Evolutionary conservation across 2,888 invertebrate species (phyloP).

Genomic region (Folsomia manolachei): DNA sequence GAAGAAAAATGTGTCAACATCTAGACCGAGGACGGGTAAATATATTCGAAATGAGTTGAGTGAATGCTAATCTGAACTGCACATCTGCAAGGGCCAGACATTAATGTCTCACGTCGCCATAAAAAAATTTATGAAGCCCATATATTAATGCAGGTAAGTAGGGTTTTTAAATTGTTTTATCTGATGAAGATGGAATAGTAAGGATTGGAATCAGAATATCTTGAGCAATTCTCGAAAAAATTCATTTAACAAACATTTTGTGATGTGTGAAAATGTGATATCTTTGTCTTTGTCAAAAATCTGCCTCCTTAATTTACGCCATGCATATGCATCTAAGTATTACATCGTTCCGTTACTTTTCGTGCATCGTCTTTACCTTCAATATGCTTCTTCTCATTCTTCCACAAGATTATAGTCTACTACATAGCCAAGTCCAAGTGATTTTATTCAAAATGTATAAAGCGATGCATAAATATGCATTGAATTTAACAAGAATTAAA

Average conservation of each 20-base stretch:
- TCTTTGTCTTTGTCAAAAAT: slow-evolving; percentile 5
- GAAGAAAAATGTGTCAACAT: neutral
- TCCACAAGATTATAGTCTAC: neutral
- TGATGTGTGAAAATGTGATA: neutral
- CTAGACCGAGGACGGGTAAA: neutral
- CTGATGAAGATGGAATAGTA: neutral
- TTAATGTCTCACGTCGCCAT: neutral
- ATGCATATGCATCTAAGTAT: neutral
- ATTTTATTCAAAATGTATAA: too few species aligned
- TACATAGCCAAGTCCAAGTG: neutral
- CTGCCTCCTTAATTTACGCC: neutral
- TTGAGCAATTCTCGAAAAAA: neutral
- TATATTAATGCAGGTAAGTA: neutral
- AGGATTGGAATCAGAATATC: too few species aligned
- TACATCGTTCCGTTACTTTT: slow-evolving; percentile 4
- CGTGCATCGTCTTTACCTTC: neutral
- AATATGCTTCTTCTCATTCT: neutral
- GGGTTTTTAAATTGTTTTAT: neutral
- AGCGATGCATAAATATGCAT: too few species aligned
- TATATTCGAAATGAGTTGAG: too few species aligned
- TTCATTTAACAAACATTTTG: neutral
- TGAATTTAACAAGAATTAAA: too few species aligned
- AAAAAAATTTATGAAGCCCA: neutral
- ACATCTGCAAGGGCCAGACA: neutral
- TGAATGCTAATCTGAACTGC: neutral